phyloP scores from a whole-genome alignment of 92 coral and sea anemone genomes.

The Pocillopora grandis region DNA sequence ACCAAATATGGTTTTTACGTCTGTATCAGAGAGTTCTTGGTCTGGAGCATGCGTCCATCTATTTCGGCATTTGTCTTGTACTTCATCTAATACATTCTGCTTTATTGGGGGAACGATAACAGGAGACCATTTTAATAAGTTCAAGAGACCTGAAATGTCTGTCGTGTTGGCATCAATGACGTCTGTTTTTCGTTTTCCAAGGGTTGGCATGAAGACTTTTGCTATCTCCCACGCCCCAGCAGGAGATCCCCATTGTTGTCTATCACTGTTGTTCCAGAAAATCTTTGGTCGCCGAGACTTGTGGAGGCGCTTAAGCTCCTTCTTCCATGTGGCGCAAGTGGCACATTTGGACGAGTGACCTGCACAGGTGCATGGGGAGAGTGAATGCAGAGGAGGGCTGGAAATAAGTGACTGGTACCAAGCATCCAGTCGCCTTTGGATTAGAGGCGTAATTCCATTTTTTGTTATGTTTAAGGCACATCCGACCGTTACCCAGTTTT shows the following conservation, averaged over 20 bases:
- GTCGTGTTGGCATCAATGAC: conserved; percentile 52
- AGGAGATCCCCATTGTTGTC: conserved; percentile 74
- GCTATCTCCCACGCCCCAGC: conserved; percentile 87
- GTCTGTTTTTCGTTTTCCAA: conserved; percentile 46
- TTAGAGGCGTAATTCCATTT: conserved; percentile 58
- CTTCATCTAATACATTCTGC: neutral
- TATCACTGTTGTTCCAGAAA: conserved; percentile 75
- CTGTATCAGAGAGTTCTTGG: conserved; percentile 54
- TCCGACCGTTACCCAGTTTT: conserved; percentile 87
- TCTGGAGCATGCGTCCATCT: conserved; percentile 79
- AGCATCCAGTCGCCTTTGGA: conserved; percentile 39
- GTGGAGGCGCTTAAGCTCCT: conserved; percentile 53
- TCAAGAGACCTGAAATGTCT: conserved; percentile 74
- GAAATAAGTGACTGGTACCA: conserved; percentile 50
- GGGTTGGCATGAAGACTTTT: conserved; percentile 77
- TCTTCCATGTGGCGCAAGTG: conserved; percentile 57
- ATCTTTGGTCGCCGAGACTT: conserved; percentile 46
- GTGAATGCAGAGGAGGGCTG: conserved; percentile 41
- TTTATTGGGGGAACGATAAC: conserved; percentile 31
- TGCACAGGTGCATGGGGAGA: conserved; percentile 41
- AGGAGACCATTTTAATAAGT: conserved; percentile 59
- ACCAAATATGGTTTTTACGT: conserved; percentile 22
- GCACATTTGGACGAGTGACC: conserved; percentile 42
- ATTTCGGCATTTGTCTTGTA: conserved; percentile 24
- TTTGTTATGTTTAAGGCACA: conserved; percentile 56